Base-by-base conservation (phyloP, 2,113 vertebrate species). In the Otocyon megalotis region DNA sequence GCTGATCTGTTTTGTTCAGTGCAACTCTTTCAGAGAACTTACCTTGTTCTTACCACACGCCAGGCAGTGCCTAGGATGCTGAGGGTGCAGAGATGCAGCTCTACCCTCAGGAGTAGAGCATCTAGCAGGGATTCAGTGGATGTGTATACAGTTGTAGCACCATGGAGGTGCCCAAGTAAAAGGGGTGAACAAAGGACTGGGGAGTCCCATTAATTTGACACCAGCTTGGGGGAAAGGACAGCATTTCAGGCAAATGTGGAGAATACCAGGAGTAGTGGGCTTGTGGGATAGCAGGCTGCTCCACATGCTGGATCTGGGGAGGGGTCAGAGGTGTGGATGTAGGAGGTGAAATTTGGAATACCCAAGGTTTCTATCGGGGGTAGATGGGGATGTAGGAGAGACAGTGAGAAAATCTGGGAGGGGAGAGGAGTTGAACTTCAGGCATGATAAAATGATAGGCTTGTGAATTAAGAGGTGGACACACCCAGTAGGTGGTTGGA, bases 1-100 rank as follows among this genome's bases (percentile, higher is more conserved):
- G 58, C 96, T 84, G 63, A 63, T 81, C 93, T 84, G 56, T 93
- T 94, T 93, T 2, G 5, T 90, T 88, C 65, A 43, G 58, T 77
- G 96, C 84, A 85, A 20, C 88, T 95, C 97, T 92, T 88, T 37
- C 54, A 22, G 88, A 63, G 87, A 86, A 48, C 67, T 93, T 67
- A 50, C 79, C 77, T 91, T 82, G 62, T 60, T 84, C 74, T 85
- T 28, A 3, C 60, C 11, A 26, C 28, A 17, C 10, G 17, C 20
- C 37, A n/a, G 71, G 63, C 85, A 48, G 14, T 28, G 48, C 83
- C 56, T 65, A 37, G 2, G 74, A 48, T 24, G 22, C 82, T 15
- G 63, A 86, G 67, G 32, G 10, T 12, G 15, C 13, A 13, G 6
- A 69, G 50, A 35, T 43, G n/a, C 22, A 54, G 54, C 80, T 92